Evolutionary conservation across 2,888 invertebrate species (phyloP).

Genomic region (Sphaeridia pumilis): DNA sequence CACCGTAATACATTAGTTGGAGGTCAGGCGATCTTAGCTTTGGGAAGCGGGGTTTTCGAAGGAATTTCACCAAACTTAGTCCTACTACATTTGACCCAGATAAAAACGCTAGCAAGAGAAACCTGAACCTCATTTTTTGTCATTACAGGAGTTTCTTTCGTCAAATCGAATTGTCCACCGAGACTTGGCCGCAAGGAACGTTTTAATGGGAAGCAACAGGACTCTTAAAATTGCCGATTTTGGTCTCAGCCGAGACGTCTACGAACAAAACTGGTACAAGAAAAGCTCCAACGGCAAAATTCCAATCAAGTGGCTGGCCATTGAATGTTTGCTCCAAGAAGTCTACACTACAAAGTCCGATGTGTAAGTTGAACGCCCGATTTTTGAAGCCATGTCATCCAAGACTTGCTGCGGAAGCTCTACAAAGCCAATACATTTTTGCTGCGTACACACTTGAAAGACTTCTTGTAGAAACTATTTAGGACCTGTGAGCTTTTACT

Average conservation of each 20-base stretch:
- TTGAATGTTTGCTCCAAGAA: conserved; percentile 31
- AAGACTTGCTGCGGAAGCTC: too few relatives aligned
- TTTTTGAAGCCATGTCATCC: too few relatives aligned
- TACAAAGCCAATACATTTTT: too few relatives aligned
- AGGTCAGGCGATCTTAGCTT: too few relatives aligned
- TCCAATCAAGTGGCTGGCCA: conserved; percentile 33
- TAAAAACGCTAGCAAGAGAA: too few relatives aligned
- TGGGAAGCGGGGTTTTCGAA: background rate
- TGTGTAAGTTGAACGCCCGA: conserved; percentile 24
- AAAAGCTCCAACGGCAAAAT: conserved; percentile 28
- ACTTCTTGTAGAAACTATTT: background rate
- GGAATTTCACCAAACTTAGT: too few relatives aligned
- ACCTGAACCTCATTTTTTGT: background rate
- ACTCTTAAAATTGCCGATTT: conserved; percentile 33
- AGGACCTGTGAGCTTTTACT: background rate
- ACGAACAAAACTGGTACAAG: conserved; percentile 34
- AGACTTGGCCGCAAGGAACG: conserved; percentile 26
- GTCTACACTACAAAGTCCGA: conserved; percentile 33
- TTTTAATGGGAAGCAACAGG: conserved; percentile 18
- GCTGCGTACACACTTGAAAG: background rate
- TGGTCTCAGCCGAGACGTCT: conserved; percentile 32
- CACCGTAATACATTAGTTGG: too few relatives aligned
- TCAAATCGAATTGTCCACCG: conserved; percentile 32
- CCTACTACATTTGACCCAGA: too few relatives aligned
- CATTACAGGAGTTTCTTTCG: conserved; percentile 27